Conservation (phyloP, 53 echinoderm and acorn worm genomes). For the Holothuria leucospilota region DNA sequence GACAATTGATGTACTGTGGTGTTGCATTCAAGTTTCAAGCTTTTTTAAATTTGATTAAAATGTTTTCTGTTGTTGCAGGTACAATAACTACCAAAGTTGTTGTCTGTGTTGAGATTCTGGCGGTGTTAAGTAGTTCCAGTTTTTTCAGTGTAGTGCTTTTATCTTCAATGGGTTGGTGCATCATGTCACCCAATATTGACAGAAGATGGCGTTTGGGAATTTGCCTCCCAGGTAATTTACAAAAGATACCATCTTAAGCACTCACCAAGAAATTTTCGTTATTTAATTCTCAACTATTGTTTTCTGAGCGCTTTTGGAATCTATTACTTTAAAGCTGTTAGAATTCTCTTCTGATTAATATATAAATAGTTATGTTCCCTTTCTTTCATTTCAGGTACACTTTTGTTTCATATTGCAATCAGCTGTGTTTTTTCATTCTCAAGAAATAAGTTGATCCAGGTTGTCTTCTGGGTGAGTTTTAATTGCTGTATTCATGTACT, state of each 20-base stretch:
- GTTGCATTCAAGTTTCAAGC: too few relatives aligned
- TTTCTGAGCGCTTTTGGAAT: too few relatives aligned
- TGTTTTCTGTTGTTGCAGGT: background rate
- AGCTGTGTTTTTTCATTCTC: conserved; percentile 35
- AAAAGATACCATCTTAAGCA: too few relatives aligned
- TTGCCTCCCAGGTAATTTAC: conserved; percentile 23
- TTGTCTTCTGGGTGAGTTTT: conserved; percentile 30
- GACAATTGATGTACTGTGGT: too few relatives aligned
- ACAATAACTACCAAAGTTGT: background rate
- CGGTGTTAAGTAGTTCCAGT: conserved; percentile 1
- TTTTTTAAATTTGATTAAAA: too few relatives aligned
- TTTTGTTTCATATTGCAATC: conserved; percentile 7
- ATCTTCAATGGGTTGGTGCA: conserved; percentile 38
- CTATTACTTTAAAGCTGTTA: too few relatives aligned
- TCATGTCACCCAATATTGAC: conserved; percentile 18
- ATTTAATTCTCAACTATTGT: too few relatives aligned
- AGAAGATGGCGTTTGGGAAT: conserved; percentile 25
- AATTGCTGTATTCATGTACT: background rate
- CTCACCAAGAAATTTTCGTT: too few relatives aligned
- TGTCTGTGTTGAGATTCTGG: conserved; percentile 29
- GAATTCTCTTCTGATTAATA: too few relatives aligned
- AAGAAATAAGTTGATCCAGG: background rate
- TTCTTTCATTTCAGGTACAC: background rate
- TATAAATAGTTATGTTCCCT: too few relatives aligned
- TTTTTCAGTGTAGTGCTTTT: background rate